Evolutionary conservation across 2,888 invertebrate species (phyloP).

Genomic region (Acronicta leporina): DNA sequence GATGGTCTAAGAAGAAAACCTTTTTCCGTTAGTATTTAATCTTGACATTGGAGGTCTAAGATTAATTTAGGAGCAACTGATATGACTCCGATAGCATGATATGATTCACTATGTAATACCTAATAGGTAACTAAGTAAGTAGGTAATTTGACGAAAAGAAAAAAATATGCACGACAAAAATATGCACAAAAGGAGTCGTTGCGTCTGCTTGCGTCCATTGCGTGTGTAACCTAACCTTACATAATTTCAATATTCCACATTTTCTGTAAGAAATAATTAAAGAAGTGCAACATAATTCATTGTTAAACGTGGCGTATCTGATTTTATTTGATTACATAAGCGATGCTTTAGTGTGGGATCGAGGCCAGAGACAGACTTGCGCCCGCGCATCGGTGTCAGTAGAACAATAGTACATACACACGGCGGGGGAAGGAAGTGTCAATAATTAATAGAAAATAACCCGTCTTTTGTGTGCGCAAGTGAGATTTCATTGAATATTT

Average conservation of each 20-base stretch:
- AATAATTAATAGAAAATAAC: constrained; percentile 54
- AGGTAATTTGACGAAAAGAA: too few species aligned
- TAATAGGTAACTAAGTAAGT: too few species aligned
- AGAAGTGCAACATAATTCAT: constrained; percentile 61
- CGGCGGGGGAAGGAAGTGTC: constrained; percentile 55
- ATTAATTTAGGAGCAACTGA: too few species aligned
- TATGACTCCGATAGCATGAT: too few species aligned
- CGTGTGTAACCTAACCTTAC: constrained; percentile 46
- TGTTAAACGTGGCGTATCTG: constrained; percentile 58
- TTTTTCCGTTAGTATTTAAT: too few species aligned
- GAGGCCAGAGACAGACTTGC: constrained; percentile 67
- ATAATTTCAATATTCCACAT: constrained; percentile 52
- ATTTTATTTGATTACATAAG: constrained; percentile 75
- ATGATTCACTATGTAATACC: too few species aligned
- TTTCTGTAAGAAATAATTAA: constrained; percentile 57
- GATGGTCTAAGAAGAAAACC: too few species aligned
- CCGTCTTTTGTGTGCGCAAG: constrained; percentile 29
- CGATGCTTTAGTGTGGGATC: constrained; percentile 78
- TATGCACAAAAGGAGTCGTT: too few species aligned
- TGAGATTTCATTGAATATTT: constrained; percentile 22
- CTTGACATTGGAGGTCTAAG: too few species aligned
- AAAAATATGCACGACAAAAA: too few species aligned
- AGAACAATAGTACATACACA: constrained; percentile 66
- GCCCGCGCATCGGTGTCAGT: constrained; percentile 76
- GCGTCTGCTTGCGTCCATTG: constrained; percentile 23